phyloP scores from a whole-genome alignment of 2,888 invertebrate species.

The Drosophila mimica region DNA sequence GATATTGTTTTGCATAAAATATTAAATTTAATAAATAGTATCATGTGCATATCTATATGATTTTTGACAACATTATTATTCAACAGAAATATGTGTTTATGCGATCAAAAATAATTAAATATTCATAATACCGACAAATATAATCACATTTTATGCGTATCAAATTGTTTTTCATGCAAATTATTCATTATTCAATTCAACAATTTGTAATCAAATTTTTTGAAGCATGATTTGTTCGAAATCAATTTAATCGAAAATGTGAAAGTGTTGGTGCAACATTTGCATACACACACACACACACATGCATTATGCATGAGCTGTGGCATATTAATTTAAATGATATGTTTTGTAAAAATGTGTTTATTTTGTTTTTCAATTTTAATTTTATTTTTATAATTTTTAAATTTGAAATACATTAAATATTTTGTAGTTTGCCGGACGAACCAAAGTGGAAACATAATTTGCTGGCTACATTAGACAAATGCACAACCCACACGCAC shows the following conservation, averaged over 20 bases:
- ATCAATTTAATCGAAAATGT: slow-evolving; percentile 11
- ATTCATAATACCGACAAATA: neutral
- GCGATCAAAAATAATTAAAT: neutral
- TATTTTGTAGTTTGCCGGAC: slow-evolving; percentile 11
- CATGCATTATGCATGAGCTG: neutral
- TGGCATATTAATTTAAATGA: slow-evolving; percentile 8
- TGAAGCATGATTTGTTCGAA: slow-evolving; percentile 16
- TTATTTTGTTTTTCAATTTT: slow-evolving; percentile 1
- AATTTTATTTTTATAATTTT: slow-evolving; percentile 3
- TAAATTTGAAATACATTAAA: neutral
- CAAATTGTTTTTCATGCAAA: neutral
- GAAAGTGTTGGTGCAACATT: slow-evolving; percentile 10
- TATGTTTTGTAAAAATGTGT: neutral
- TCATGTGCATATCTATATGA: neutral
- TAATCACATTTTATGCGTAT: neutral
- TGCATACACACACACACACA: slow-evolving; percentile 12
- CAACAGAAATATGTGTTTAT: neutral
- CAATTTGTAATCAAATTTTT: slow-evolving; percentile 11
- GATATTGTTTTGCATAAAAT: neutral
- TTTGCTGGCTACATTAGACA: slow-evolving; percentile 23
- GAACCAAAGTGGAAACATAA: slow-evolving; percentile 3
- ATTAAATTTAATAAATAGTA: neutral
- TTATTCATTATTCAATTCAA: slow-evolving; percentile 1
- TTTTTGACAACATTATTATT: neutral
- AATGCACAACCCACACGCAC: neutral